Evolutionary conservation across 2,888 invertebrate genomes (phyloP), one percentile per base, ranked within the genome.

Genomic region (Pinctada fucata): DNA sequence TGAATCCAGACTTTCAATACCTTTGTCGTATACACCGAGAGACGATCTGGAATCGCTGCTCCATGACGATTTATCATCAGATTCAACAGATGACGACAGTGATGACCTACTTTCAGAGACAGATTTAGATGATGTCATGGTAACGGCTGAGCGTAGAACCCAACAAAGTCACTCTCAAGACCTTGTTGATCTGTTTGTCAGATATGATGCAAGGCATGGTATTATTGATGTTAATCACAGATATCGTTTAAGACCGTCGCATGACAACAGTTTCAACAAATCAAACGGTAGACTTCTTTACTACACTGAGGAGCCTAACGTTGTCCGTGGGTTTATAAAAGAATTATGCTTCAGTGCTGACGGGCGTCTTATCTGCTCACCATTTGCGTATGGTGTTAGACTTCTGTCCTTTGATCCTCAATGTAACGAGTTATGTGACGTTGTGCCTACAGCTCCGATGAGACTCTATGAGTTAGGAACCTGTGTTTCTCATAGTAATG

Each of bases 341-440:
- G 98, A 98, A 91, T 93, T 97, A 69, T 96, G 97, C 88, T 98
- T 97, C 92, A 97, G 97, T 1, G 94, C 96, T 1, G 97, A 98
- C 91, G 98, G 98, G 0, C 94, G 97, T 72, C 93, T 98, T 8
- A 95, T 98, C 50, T 97, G 97, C 90, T 98, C 97, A 0, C 98
- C 98, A 0, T 97, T 95, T 92, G 96, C 95, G 0, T 95, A 95
- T 88, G 97, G 98, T 51, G 95, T 97, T 81, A 94, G 98, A n/a
- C 93, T 98, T 3, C 93, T 98, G 48, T 95, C 96, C 0, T 96
- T 97, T 86, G 95, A 95, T 87, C 94, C 95, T 6, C 93, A 95
- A 72, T 97, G 97, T 91, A 94, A 95, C 73, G 97, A 97, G 91
- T 93, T 97, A 78, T 95, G 96, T 13, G 95, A 95, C 84, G 95